Conservation (phyloP, 2,113 vertebrate species). For the Nerophis ophidion region DNA sequence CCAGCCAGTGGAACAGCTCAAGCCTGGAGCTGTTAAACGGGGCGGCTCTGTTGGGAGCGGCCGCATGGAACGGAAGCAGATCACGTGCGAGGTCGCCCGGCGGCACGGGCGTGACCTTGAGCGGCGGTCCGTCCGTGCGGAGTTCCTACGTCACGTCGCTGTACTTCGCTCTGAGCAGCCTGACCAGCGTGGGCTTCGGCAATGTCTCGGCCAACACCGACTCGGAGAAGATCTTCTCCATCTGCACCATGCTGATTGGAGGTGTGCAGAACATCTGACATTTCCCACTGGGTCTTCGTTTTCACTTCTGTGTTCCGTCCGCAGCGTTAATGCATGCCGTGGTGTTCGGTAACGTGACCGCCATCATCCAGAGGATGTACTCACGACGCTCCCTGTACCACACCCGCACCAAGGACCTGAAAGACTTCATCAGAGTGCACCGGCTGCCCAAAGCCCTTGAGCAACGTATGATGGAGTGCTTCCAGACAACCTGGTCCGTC, state of each 20-base stretch:
- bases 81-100: slow-evolving; percentile 18
- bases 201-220: slow-evolving; percentile 80
- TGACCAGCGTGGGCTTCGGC: slow-evolving; percentile 79
- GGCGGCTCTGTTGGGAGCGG: slow-evolving; percentile 34
- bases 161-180: slow-evolving; percentile 80
- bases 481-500: slow-evolving; percentile 72
- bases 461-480: slow-evolving; percentile 74
- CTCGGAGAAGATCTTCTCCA: slow-evolving; percentile 80
- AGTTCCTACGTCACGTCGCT: slow-evolving; percentile 80
- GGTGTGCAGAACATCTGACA: slow-evolving; percentile 51
- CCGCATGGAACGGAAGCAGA: slow-evolving; percentile 57
- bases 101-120: slow-evolving; percentile 48
- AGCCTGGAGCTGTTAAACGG: slow-evolving; percentile 33
- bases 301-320: not conserved
- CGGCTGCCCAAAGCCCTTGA: slow-evolving; percentile 73
- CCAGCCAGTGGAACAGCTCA: slow-evolving; percentile 63
- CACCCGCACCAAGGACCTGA: slow-evolving; percentile 71
- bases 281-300: not conserved
- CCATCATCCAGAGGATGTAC: slow-evolving; percentile 78
- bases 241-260: slow-evolving; percentile 81
- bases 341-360: slow-evolving; percentile 74
- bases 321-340: slow-evolving; percentile 74
- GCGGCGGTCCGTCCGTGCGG: slow-evolving; percentile 72
- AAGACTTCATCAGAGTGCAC: slow-evolving; percentile 75
- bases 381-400: slow-evolving; percentile 74